Evolutionary conservation across 2,797 vertebrate genomes (phyloP), one percentile per base, ranked within the genome.

Genomic region (Coreius guichenoti): DNA sequence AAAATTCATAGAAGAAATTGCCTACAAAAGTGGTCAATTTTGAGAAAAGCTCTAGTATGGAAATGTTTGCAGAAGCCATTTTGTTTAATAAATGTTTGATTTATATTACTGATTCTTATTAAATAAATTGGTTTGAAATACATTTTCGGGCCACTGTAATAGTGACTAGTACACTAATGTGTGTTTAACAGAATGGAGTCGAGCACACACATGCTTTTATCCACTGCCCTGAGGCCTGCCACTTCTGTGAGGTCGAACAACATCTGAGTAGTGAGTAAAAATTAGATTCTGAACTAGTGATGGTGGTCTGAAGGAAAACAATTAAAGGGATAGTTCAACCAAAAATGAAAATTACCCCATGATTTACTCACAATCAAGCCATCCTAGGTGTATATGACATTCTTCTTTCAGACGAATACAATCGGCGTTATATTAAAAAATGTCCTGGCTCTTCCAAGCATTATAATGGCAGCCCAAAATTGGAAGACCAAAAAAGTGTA

Each of bases 181-280:
- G 39, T 86, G 81, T 79, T 91, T 91, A 90, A 86, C 91, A 99
- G 98, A 95, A 98, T 17, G 96, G 97, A 0, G 87, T 92, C 5
- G 93, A 95, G 61, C 98, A 99, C 0, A 81, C 91, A 84, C 98
- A 99, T 51, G 95, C 98, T 0, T 99, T 99, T 79, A 96, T 99
- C 86, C 90, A 88, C 21, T 96, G 93, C 91, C 96, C 97, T 29
- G 97, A 98, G 26, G 92, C 93, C 33, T 94, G 88, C 43, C 97
- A 93, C 79, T 98, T 98, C 92, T 99, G 97, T 89, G 97, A 99
- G 76, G 97, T 95, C 73, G 96, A 98, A 88, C 97, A 96, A 90
- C 90, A 93, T 90, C 93, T 94, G 58, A 92, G 92, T 2, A 95
- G 98, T 99, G 91, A 96, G 94, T 84, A 68, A 21, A 63, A 58